A percentile compares a stretch with the other conserved stretches of the same genome.
Evolutionary conservation across 2,113 vertebrate species (phyloP).

Genomic region (Menura novaehollandiae): DNA sequence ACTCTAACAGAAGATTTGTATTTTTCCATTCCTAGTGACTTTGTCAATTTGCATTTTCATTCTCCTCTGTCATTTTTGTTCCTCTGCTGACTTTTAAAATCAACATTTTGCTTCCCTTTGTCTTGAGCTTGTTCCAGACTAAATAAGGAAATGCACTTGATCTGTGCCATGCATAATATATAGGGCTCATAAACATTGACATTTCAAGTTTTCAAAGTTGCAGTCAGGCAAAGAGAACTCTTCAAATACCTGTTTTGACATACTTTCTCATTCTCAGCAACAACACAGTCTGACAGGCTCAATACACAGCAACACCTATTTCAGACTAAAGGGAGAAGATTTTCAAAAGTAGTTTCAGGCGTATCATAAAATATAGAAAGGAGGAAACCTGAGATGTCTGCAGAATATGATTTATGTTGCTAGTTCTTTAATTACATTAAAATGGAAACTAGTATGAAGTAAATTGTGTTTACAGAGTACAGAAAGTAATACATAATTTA

Average conservation of each 20-base stretch:
- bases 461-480: background rate
- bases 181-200: background rate
- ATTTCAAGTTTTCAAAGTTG: background rate
- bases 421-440: background rate
- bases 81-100: background rate
- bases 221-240: background rate
- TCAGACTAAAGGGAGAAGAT: background rate
- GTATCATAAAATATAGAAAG: background rate
- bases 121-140: background rate
- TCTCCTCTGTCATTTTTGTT: slow-evolving; percentile 1
- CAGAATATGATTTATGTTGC: background rate
- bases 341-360: background rate
- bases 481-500: background rate
- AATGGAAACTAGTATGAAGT: background rate
- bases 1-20: background rate
- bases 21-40: background rate
- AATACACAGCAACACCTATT: background rate
- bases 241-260: background rate
- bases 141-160: background rate
- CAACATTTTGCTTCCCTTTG: slow-evolving; percentile 2
- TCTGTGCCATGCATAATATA: background rate
- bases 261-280: background rate
- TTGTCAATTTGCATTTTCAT: slow-evolving; percentile 28
- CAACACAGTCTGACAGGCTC: background rate
- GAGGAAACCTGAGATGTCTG: background rate